Percentiles rank a stretch among this genome's conserved stretches.
Evolutionary conservation across 2,888 invertebrate species (phyloP).

Genomic region (Apodemia zela): DNA sequence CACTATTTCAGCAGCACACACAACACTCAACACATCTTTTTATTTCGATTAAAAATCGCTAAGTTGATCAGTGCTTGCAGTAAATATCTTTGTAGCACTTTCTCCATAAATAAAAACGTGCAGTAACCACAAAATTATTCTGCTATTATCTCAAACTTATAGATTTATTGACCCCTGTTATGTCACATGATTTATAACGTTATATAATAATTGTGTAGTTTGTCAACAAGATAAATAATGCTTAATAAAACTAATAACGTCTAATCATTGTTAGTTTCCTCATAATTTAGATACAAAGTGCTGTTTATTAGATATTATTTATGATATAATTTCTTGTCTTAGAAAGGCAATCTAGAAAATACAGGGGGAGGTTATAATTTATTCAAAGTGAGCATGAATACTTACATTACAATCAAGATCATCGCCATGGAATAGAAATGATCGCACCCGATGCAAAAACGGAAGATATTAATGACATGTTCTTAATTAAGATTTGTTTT

Average conservation of each 20-base stretch:
- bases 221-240: slow-evolving; percentile 3
- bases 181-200: background rate
- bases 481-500: too few relatives aligned
- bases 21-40: too few relatives aligned
- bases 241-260: background rate
- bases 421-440: too few relatives aligned
- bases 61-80: too few relatives aligned
- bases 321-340: background rate
- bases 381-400: too few relatives aligned
- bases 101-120: background rate
- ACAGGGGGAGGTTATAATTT: too few relatives aligned
- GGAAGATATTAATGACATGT: too few relatives aligned
- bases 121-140: background rate
- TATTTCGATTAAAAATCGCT: too few relatives aligned
- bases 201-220: background rate
- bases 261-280: background rate
- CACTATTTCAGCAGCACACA: too few relatives aligned
- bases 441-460: too few relatives aligned
- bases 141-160: background rate
- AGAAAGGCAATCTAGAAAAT: too few relatives aligned
- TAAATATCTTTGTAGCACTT: background rate
- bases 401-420: too few relatives aligned
- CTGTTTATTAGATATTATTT: background rate
- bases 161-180: slow-evolving; percentile 7
- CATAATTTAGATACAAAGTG: background rate